Evolutionary conservation across 2,113 vertebrate species (phyloP), one percentile per base, ranked within the genome.

Genomic region (Corydoras sp.): DNA sequence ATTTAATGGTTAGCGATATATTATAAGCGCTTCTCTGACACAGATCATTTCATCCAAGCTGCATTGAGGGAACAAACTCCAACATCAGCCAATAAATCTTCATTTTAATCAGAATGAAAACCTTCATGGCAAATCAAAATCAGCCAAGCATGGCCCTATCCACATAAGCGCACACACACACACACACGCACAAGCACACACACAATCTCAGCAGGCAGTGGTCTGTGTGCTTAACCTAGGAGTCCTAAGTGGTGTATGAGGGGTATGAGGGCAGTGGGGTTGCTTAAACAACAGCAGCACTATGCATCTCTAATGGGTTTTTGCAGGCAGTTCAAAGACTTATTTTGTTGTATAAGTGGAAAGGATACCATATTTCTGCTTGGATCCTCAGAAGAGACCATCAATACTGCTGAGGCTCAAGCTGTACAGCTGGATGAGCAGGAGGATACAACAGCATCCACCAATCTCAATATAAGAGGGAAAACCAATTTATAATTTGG

Each of bases 81-180:
- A 69, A 54, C 58, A 63, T 74, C 68, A 74, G 71, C 65, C 67
- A 65, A 76, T 83, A 79, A 76, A 79, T 78, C 79, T 74, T 76
- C 64, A 78, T 78, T 82, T 76, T 74, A 78, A 78, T 82, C 76
- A 80, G 74, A 56, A 72, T 49, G 31, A 73, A 76, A 70, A 62
- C 54, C 54, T 82, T 72, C 72, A 67, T 35, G 60, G 76, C 71
- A 76, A 55, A 51, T 66, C 56, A 15, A 55, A 69, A 32, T 69
- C 65, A 76, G 63, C 56, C 58, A 69, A 71, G 71, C 62, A 24
- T 49, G 32, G 76, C 61, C 55, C 35, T 60, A 8, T n/a, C 13
- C 56, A 50, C 10, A 55, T 6, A 48, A 14, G 65, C 43, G 65
- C 62, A 68, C 74, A 65, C 62, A 65, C 8, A 61, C 59, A 31